A percentile compares a stretch with the other conserved stretches of the same genome.
Conservation (phyloP, 2,888 invertebrate species). For the Cryptosula pallasiana region DNA sequence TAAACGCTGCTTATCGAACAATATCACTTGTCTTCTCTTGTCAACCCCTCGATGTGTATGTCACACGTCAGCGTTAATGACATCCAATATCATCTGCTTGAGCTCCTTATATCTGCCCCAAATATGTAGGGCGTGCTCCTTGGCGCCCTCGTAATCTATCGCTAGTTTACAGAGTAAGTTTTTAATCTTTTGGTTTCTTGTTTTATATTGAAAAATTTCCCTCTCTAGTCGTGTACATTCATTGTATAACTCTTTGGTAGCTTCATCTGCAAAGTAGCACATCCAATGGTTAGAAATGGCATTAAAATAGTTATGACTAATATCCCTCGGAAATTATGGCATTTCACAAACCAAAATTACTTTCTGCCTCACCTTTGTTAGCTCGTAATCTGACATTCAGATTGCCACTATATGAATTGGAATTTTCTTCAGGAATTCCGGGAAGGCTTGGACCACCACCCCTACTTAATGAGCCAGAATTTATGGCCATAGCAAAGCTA, state of each 20-base stretch:
- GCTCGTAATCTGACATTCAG: constrained; percentile 16
- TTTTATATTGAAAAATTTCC: constrained; percentile 24
- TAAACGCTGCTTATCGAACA: too few relatives aligned
- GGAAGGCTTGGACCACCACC: not conserved
- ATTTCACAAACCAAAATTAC: not conserved
- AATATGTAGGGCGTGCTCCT: constrained; percentile 21
- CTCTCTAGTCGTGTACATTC: constrained; percentile 14
- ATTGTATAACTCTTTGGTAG: constrained; percentile 13
- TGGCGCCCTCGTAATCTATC: constrained; percentile 17
- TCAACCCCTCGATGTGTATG: too few relatives aligned
- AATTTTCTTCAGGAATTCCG: constrained; percentile 4
- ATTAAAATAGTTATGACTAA: too few relatives aligned
- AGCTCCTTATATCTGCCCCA: constrained; percentile 24
- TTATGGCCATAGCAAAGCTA: constrained; percentile 19
- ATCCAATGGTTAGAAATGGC: too few relatives aligned
- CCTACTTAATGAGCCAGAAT: not conserved
- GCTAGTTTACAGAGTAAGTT: constrained; percentile 19
- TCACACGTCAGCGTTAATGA: constrained; percentile 18
- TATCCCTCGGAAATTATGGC: too few relatives aligned
- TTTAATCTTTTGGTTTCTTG: constrained; percentile 19
- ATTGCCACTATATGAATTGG: constrained; percentile 6
- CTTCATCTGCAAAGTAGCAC: constrained; percentile 18
- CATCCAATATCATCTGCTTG: constrained; percentile 20
- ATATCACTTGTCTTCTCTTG: too few relatives aligned
- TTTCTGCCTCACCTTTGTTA: not conserved